phyloP scores from a whole-genome alignment of 23 tunicate species.

The Diplosoma virens region DNA sequence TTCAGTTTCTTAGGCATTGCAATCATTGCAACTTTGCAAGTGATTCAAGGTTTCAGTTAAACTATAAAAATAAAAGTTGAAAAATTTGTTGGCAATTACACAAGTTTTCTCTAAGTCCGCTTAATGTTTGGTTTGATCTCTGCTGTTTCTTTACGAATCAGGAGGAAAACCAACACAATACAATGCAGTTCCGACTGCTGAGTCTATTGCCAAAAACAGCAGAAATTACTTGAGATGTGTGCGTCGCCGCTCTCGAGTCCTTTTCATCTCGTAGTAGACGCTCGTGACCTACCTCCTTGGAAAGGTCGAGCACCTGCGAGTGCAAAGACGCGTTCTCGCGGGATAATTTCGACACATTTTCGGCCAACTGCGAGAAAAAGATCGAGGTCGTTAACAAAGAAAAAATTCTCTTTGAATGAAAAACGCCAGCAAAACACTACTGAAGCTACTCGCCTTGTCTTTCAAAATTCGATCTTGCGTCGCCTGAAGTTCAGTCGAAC shows the following conservation, averaged over 20 bases:
- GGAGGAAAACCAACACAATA: too few species aligned
- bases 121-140: too few species aligned
- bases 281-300: conserved; percentile 79
- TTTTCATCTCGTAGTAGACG: conserved; percentile 65
- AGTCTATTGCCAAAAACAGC: too few species aligned
- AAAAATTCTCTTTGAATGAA: not conserved
- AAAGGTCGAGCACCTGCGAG: conserved; percentile 64
- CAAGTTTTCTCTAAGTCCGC: too few species aligned
- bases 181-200: too few species aligned
- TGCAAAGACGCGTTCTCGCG: conserved; percentile 79
- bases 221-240: conserved; percentile 59
- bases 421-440: not conserved
- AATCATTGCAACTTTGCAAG: too few species aligned
- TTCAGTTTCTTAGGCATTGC: too few species aligned
- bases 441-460: conserved; percentile 48
- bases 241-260: conserved; percentile 61
- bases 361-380: conserved; percentile 25
- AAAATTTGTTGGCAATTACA: too few species aligned
- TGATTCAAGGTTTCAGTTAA: too few species aligned
- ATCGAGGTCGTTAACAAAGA: not conserved
- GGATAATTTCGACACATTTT: conserved; percentile 62
- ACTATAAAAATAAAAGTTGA: too few species aligned
- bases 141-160: too few species aligned
- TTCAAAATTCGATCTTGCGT: conserved; percentile 72
- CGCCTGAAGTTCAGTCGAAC: conserved; percentile 63